These are phyloP conservation scores for Magallana nippona DNA, from an alignment of 2,888 invertebrate species.

Conservation along the genomic window DNA sequence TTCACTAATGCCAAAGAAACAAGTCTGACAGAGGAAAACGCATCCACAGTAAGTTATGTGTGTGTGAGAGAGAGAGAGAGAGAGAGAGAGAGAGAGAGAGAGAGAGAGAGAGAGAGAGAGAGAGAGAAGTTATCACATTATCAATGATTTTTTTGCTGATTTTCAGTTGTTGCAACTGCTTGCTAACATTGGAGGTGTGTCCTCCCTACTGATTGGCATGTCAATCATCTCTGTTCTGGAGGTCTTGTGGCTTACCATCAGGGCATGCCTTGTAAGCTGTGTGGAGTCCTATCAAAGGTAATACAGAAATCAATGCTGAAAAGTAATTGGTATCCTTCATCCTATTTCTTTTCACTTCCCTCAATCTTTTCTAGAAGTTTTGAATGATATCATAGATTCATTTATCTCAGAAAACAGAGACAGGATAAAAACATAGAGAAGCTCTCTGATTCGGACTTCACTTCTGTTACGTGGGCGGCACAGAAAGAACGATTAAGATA, in stretches of 20 bases:
- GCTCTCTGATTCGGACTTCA: conserved; percentile 58
- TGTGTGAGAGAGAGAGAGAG: no score
- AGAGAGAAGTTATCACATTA: background rate
- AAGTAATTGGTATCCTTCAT: no score
- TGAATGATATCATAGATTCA: background rate
- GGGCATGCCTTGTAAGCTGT: conserved; percentile 1
- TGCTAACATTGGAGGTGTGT: conserved; percentile 54
- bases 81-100: no score
- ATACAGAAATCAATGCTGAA: no score
- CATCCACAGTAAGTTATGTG: background rate
- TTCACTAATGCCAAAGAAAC: conserved; percentile 2
- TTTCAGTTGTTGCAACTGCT: conserved; percentile 56
- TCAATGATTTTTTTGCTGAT: background rate
- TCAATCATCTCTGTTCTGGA: conserved; percentile 55
- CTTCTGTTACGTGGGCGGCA: conserved; percentile 60
- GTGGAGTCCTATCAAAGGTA: conserved; percentile 22
- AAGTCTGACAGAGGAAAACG: background rate
- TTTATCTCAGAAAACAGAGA: background rate
- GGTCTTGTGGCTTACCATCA: conserved; percentile 45
- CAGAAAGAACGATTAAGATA: conserved; percentile 49
- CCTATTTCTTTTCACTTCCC: no score
- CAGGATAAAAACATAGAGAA: conserved; percentile 39
- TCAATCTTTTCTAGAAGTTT: background rate
- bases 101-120: no score
- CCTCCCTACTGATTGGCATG: conserved; percentile 55